Conservation (phyloP, 2,888 invertebrate species). For the Seladonia tumulorum region DNA sequence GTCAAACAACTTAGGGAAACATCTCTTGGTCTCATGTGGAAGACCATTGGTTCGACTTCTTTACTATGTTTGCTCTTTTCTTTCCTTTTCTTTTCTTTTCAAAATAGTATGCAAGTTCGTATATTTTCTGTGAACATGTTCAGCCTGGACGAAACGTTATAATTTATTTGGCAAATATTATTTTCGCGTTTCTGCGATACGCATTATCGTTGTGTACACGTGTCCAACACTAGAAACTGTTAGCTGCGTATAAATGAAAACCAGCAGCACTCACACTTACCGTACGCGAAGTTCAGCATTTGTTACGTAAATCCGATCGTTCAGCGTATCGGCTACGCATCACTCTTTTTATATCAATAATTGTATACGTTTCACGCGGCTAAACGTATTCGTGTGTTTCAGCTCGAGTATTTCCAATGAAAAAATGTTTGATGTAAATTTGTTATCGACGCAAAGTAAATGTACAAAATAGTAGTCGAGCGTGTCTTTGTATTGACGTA, state of each 20-base stretch:
- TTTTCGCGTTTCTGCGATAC: background rate
- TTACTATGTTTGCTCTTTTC: background rate
- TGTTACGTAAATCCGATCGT: background rate
- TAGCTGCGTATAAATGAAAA: background rate
- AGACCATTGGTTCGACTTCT: background rate
- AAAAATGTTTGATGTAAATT: conserved; percentile 23
- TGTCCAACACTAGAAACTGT: background rate
- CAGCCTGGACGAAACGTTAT: background rate
- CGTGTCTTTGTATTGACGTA: conserved; percentile 7
- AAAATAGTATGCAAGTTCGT: background rate
- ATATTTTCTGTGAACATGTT: background rate
- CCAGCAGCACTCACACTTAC: background rate
- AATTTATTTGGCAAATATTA: background rate
- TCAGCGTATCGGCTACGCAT: conserved; percentile 3
- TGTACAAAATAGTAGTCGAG: conserved; percentile 10
- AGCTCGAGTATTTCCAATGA: background rate
- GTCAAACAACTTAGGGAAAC: background rate
- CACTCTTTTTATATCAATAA: conserved; percentile 32
- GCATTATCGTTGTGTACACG: background rate
- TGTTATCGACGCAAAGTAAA: conserved; percentile 6
- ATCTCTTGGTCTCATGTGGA: background rate
- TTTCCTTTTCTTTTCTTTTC: background rate
- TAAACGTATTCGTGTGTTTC: background rate
- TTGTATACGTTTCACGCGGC: background rate
- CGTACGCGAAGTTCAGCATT: background rate